Base-by-base conservation (phyloP, 2,113 vertebrate species). In the Rhinogobius similis region DNA sequence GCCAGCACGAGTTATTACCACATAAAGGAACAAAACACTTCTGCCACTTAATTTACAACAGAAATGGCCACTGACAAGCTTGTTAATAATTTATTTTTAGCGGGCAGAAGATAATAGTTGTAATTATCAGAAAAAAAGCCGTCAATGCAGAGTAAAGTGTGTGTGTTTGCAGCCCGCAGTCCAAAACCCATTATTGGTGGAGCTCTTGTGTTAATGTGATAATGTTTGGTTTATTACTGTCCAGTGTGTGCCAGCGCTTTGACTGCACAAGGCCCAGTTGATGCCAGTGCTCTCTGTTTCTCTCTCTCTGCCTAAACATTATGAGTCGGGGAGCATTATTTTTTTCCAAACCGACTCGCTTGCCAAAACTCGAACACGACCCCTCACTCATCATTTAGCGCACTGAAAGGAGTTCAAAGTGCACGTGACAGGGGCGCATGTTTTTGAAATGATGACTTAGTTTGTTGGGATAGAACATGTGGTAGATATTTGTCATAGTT, bases 201-300 rank as follows among this genome's bases (percentile, higher is more conserved):
- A 84, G 68, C 59, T 63, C 62, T 61, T 65, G 72, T 73, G 76
- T 82, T 89, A 90, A 92, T 91, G 79, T 78, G 81, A 89, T 85
- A 87, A 77, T 88, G 81, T 87, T 90, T 79, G 65, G 71, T 87
- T 88, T 91, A 86, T 87, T 87, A 81, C 65, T 70, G 68, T 59
- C 73, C 65, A 3, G 64, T 65, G 71, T 73, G 73, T 80, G 80
- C 70, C 73, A 84, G 68, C 46, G 77, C 38, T 27, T 65, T 21
- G 65, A 81, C 74, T 69, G 70, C 71, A 77, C 61, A 64, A 67
- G 27, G 62, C 65, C 76, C 72, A 79, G 72, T 55, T 26, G 21
- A 23, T 68, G 78, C 82, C 84, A 85, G 74, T 29, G 0, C 66
- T 76, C 44, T 0, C 52, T 67, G 48, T 14, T 0, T 48, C 20